A percentile compares a stretch with the other conserved stretches of the same genome.
phyloP scores from a whole-genome alignment of 2,113 vertebrate genomes.

The Tachycineta bicolor region DNA sequence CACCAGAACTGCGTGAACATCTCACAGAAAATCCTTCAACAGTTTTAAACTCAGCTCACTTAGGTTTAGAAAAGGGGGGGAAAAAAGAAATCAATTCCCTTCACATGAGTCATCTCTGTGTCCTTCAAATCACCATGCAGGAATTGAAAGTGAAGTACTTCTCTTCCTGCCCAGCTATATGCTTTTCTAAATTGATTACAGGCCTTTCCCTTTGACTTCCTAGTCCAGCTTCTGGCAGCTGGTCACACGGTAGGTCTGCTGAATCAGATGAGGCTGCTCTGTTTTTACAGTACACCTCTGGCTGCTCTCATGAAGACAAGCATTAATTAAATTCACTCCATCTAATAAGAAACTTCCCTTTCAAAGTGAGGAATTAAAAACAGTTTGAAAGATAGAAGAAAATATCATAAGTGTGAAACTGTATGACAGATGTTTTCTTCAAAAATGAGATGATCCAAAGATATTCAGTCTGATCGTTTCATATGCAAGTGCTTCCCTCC shows the following conservation, averaged over 20 bases:
- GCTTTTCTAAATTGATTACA: not conserved
- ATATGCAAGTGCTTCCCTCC: not conserved
- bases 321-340: conserved; percentile 2
- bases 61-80: not conserved
- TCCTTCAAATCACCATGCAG: not conserved
- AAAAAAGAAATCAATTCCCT: not conserved
- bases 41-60: conserved; percentile 19
- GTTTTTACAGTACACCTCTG: not conserved
- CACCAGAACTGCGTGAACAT: conserved; percentile 49
- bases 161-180: not conserved
- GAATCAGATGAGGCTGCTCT: not conserved
- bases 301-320: not conserved
- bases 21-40: conserved; percentile 62
- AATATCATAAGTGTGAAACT: not conserved
- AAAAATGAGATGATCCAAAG: not conserved
- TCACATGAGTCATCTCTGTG: not conserved
- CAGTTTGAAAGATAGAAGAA: not conserved
- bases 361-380: not conserved
- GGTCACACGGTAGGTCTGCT: conserved; percentile 9
- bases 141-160: not conserved
- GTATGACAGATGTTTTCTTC: not conserved
- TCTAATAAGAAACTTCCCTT: not conserved
- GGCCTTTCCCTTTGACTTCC: not conserved
- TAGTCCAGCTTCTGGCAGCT: not conserved
- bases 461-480: not conserved